Conservation (phyloP, 2,888 invertebrate genomes). For the Noctua comes region DNA sequence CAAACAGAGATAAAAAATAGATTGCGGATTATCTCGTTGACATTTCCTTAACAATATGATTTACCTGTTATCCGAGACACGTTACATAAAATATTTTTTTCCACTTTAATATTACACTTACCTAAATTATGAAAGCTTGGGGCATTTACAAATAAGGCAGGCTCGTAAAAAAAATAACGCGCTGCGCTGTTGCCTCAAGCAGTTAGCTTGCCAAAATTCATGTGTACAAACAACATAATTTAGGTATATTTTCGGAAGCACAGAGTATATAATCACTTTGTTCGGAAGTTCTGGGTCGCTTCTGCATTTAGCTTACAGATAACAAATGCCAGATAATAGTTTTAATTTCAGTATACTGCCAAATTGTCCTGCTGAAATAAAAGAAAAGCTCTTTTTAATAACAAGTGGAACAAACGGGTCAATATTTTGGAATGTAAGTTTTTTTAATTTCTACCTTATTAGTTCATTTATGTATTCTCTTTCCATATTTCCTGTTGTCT, state of each 20-base stretch:
- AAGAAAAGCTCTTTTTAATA: neutral
- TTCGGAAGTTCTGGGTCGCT: neutral
- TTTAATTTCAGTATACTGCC: neutral
- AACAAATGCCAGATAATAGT: neutral
- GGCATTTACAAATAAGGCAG: constrained; percentile 6
- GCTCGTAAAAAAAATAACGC: constrained; percentile 1
- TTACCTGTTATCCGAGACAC: neutral
- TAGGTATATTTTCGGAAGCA: neutral
- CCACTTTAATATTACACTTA: neutral
- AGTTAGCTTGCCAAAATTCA: neutral
- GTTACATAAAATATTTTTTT: constrained; percentile 9
- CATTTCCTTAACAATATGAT: neutral
- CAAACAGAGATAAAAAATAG: neutral
- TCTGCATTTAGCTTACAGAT: neutral
- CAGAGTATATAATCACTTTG: neutral
- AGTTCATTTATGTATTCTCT: neutral
- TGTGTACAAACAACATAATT: constrained; percentile 2
- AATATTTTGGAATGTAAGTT: neutral
- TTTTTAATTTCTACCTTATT: neutral
- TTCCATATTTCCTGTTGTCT: neutral
- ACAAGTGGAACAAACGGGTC: neutral
- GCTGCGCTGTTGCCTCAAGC: neutral
- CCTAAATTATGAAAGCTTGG: constrained; percentile 3
- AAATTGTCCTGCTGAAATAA: neutral
- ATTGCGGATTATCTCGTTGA: neutral